Evolutionary conservation across 1,140 invertebrate genomes (phyloP), one percentile per base, ranked within the genome.

Genomic region (Brachionus sp.): DNA sequence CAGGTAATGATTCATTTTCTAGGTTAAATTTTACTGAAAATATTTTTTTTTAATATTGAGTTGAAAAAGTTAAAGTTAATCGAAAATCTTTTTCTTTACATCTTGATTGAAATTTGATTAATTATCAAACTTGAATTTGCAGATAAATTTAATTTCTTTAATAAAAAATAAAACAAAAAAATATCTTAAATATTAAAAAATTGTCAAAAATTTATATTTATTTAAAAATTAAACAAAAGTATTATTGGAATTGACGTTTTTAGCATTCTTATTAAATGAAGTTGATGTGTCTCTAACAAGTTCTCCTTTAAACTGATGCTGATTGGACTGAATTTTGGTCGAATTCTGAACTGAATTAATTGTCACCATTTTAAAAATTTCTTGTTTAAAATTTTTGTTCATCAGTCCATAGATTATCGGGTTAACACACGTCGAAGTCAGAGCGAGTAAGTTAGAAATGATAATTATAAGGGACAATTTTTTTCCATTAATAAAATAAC

Each of bases 381-480:
- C 91, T 78, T 89, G 90, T 9, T 90, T 86, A 86, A 92, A 92
- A 85, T 92, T 92, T 53, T 92, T 91, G 86, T 92, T 92, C 12
- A 92, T 87, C 90, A 91, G 92, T 75, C 92, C 92, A 86, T 93
- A 91, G 87, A 94, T 88, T 88, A 94, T 92, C 0, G 94, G 94
- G 88, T 95, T 95, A n/a, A 93, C 93, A 85, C 93, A 94, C 4
- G 93, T 94, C 35, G 92, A 93, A 19, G 10, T 19, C 0, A 80
- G 19, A 33, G 77, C 77, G 2, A 62, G 35, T 39, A 80, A 12
- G 57, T 80, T 57, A 5, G 33, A 13, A 10, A 23, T 35, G 9
- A 80, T 29, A 23, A 80, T 37, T 13, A 80, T 57, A 37, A 62
- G 19, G 9, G 50, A 16, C 50, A 80, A 42, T 66, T 62, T 80